Percentiles rank a stretch among this genome's conserved stretches.
Evolutionary conservation across 1,140 invertebrate species (phyloP).

Genomic region (Scaptomyza montana): DNA sequence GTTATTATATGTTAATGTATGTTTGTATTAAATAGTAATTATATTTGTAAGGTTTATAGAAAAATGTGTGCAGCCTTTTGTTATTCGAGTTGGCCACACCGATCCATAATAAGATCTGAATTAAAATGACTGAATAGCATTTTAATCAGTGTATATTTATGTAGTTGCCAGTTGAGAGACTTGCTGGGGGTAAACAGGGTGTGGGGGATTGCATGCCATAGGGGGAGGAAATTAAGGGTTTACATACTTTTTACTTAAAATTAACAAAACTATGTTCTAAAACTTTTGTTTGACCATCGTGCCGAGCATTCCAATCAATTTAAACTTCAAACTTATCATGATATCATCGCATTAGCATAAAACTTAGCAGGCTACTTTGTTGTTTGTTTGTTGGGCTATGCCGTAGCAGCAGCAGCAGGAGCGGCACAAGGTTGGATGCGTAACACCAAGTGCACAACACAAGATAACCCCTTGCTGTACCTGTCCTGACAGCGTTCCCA

Average conservation of each 20-base stretch:
- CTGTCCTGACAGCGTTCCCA: neutral
- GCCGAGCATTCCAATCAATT: constrained; percentile 46
- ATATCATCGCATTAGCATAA: constrained; percentile 34
- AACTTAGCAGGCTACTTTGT: constrained; percentile 44
- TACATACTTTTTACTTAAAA: constrained; percentile 28
- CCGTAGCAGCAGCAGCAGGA: constrained; percentile 5
- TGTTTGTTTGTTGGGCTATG: neutral
- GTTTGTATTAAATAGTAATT: constrained; percentile 47
- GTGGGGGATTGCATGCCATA: neutral
- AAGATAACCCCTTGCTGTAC: neutral
- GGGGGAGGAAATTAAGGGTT: neutral
- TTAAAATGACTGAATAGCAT: constrained; percentile 18
- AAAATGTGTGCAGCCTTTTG: constrained; percentile 60
- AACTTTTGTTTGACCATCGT: constrained; percentile 35
- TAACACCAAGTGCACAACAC: neutral
- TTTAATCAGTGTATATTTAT: constrained; percentile 5
- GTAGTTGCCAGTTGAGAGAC: constrained; percentile 10
- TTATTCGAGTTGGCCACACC: constrained; percentile 66
- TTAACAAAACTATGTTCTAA: constrained; percentile 20
- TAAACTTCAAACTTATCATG: constrained; percentile 34
- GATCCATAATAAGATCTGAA: constrained; percentile 21
- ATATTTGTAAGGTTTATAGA: constrained; percentile 54
- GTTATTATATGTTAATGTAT: constrained; percentile 42
- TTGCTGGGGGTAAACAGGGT: neutral
- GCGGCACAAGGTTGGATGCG: neutral